These are phyloP conservation scores for Thereva unica DNA, from an alignment of 2,888 invertebrate species.

Conservation along the genomic window DNA sequence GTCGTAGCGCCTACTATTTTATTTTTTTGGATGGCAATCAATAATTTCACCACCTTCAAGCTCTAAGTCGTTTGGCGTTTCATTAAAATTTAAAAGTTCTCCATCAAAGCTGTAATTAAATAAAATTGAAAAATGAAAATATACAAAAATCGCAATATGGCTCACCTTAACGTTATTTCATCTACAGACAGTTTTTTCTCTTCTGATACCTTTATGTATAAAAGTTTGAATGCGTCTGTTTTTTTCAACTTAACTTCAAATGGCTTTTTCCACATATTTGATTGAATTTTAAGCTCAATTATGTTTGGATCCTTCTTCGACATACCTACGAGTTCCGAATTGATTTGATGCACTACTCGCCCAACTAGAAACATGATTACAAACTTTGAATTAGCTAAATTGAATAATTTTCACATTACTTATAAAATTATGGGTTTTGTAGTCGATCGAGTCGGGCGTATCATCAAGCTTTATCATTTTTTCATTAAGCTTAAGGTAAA, in stretches of 20 bases:
- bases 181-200: slow-evolving; percentile 47
- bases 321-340: neutral
- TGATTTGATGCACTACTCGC: slow-evolving; percentile 3
- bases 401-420: slow-evolving; percentile 44
- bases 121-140: neutral
- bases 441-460: slow-evolving; percentile 50
- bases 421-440: slow-evolving; percentile 50
- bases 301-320: slow-evolving; percentile 40
- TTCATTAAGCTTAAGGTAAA: slow-evolving; percentile 49
- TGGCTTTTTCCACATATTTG: slow-evolving; percentile 50
- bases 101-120: slow-evolving; percentile 51
- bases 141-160: neutral
- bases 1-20: too few species aligned
- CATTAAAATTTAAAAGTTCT: slow-evolving; percentile 48
- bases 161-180: slow-evolving; percentile 34
- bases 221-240: slow-evolving; percentile 48
- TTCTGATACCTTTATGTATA: slow-evolving; percentile 53
- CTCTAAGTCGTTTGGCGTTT: slow-evolving; percentile 50
- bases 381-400: neutral
- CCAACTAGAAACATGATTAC: slow-evolving; percentile 6
- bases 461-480: slow-evolving; percentile 47
- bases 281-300: slow-evolving; percentile 53
- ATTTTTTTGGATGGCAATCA: slow-evolving; percentile 45
- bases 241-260: slow-evolving; percentile 48
- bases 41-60: slow-evolving; percentile 54